A percentile compares a stretch with the other conserved stretches of the same genome.
phyloP scores from a whole-genome alignment of 2,888 invertebrate genomes.

The Chrysodeixis includens region DNA sequence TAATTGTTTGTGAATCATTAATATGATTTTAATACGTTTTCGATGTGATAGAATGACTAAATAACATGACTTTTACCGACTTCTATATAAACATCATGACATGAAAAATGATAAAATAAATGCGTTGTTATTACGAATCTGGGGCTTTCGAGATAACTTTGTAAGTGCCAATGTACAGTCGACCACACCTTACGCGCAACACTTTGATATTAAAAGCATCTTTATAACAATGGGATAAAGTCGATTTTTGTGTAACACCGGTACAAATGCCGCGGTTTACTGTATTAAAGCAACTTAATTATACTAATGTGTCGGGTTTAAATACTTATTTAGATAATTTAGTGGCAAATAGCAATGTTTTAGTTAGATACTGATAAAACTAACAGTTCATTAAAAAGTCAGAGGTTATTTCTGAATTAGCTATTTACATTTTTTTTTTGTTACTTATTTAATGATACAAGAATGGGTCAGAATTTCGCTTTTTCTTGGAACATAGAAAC shows the following conservation, averaged over 20 bases:
- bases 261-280: not conserved
- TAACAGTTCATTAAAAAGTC: not conserved
- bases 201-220: not conserved
- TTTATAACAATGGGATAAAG: not conserved
- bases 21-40: too few species aligned
- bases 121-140: not conserved
- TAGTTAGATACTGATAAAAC: not conserved
- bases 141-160: not conserved
- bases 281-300: not conserved
- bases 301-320: not conserved
- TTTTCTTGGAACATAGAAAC: too few species aligned
- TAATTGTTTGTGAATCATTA: too few species aligned
- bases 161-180: not conserved
- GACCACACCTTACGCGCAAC: not conserved
- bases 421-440: too few species aligned
- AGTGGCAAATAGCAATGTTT: conserved; percentile 5
- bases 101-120: not conserved
- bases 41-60: too few species aligned
- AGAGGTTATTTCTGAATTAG: not conserved
- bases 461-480: too few species aligned
- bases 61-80: too few species aligned
- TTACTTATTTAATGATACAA: too few species aligned
- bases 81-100: not conserved
- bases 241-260: not conserved
- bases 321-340: not conserved